Percentiles rank a stretch among this genome's conserved stretches.
Conservation (phyloP, 2,888 invertebrate genomes). For the Cremastobaeus sp. region DNA sequence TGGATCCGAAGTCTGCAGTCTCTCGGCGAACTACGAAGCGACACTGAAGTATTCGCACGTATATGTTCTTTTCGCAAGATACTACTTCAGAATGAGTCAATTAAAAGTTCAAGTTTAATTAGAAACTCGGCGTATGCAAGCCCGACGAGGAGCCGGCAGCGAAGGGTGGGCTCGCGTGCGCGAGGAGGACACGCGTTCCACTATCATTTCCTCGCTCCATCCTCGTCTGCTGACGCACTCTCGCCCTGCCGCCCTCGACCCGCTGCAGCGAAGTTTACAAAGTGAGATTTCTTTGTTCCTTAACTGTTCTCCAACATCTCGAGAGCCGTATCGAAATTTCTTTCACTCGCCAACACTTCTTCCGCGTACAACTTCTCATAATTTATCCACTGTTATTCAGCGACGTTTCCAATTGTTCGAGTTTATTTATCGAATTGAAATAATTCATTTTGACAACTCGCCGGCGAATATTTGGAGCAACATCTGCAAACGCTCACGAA, state of each 20-base stretch:
- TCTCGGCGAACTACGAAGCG: conserved; percentile 42
- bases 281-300: conserved; percentile 63
- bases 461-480: too few species aligned
- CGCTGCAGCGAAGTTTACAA: conserved; percentile 43
- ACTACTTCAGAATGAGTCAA: conserved; percentile 76
- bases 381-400: conserved; percentile 46
- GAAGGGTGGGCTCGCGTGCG: conserved; percentile 15
- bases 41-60: conserved; percentile 61
- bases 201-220: conserved; percentile 52
- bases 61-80: conserved; percentile 66
- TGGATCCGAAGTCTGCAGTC: too few species aligned
- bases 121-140: conserved; percentile 72
- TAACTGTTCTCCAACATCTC: conserved; percentile 60
- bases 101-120: conserved; percentile 78
- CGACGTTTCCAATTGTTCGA: conserved; percentile 30
- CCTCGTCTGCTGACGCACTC: conserved; percentile 2
- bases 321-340: conserved; percentile 56
- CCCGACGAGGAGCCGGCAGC: conserved; percentile 27
- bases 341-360: conserved; percentile 55
- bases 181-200: conserved; percentile 50
- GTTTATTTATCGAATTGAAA: conserved; percentile 40
- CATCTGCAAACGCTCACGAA: too few species aligned
- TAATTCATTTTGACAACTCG: background rate
- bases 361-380: conserved; percentile 47
- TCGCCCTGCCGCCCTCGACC: conserved; percentile 9